Evolutionary conservation across 2,797 vertebrate genomes (phyloP), one percentile per base, ranked within the genome.

Genomic region (Zonotrichia albicollis): DNA sequence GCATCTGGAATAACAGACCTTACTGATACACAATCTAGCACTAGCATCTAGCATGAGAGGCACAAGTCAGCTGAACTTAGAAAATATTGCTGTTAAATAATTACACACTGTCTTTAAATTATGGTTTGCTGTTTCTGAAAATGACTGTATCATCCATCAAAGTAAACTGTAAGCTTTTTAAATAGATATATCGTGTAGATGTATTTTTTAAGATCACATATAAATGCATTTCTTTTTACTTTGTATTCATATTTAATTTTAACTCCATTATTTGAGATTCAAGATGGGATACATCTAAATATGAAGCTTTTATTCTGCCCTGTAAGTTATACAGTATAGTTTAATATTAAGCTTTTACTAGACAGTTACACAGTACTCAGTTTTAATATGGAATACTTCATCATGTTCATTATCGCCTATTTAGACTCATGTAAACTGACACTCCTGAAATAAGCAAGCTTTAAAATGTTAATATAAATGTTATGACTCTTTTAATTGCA

Each of bases 401-500:
- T 97, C 96, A 85, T 89, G 76, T 96, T 97, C 97, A 96, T 97
- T 97, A 97, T 97, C 75, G 51, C 93, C 94, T 97, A 94, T 97
- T 97, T 98, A 97, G 89, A 95, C 90, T 95, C 96, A 79, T 94
- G 96, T 97, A 98, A 98, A 96, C 95, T 70, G 90, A 97, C 95
- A 94, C 88, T 97, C 89, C 92, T 80, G 94, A 95, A 96, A 97
- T 96, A 97, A 96, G 96, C 95, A 98, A 96, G 96, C 96, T 97
- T 97, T 96, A 96, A 97, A 97, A 97, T 60, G 95, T 96, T 97
- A 97, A 97, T 97, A 96, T 94, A 98, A 98, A 97, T 96, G 95
- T 95, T 97, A 97, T 97, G 95, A 95, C 92, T 97, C 91, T 97
- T 98, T 97, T 98, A 98, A 98, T 97, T 98, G 96, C 96, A 98